These are phyloP conservation scores for Darevskia mixta DNA, from an alignment of 2,797 vertebrate genomes.

Conservation along the genomic window DNA sequence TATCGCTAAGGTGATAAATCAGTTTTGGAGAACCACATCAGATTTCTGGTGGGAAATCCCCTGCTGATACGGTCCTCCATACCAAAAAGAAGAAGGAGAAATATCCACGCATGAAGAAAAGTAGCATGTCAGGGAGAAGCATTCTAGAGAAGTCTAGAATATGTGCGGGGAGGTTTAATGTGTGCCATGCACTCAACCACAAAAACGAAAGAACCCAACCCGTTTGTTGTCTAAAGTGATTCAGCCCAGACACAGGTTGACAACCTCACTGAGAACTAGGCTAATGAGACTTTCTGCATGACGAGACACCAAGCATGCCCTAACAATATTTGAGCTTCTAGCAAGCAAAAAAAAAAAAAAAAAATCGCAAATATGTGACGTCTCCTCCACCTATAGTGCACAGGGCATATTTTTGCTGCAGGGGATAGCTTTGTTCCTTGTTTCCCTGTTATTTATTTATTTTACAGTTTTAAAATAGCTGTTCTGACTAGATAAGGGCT, in stretches of 20 bases:
- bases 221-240: background rate
- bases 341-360: background rate
- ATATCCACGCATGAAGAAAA: background rate
- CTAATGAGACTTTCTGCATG: background rate
- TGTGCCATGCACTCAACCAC: too few species aligned
- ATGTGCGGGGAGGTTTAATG: too few species aligned
- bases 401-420: background rate
- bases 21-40: too few species aligned
- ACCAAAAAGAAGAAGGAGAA: background rate
- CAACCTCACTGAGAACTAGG: background rate
- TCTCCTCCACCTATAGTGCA: background rate
- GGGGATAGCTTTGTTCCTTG: background rate
- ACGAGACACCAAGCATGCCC: background rate
- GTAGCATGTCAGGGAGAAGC: too few species aligned
- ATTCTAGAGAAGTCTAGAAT: too few species aligned
- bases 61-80: background rate
- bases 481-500: too few species aligned
- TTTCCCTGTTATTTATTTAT: background rate
- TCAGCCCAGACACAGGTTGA: background rate
- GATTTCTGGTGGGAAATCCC: background rate
- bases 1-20: background rate
- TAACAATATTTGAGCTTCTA: background rate
- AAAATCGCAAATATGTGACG: background rate
- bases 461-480: too few species aligned
- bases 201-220: too few species aligned